Conservation (phyloP, 1,140 invertebrate genomes). For the Drosophila takahashii region DNA sequence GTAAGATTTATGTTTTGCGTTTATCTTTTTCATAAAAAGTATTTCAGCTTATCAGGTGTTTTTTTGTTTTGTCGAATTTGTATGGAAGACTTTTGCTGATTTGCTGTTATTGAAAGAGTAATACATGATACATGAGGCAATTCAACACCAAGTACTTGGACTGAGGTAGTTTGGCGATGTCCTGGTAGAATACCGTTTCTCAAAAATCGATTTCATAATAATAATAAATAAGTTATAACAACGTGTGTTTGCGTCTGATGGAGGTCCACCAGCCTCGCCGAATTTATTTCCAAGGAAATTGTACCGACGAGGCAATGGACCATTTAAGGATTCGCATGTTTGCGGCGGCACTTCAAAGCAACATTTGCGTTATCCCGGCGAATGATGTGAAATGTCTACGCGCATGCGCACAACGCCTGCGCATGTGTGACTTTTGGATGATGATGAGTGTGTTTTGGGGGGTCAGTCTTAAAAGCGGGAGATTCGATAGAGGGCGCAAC, state of each 20-base stretch:
- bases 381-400: slow-evolving; percentile 71
- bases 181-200: slow-evolving; percentile 66
- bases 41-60: slow-evolving; percentile 33
- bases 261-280: slow-evolving; percentile 29
- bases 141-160: slow-evolving; percentile 82
- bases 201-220: slow-evolving; percentile 68
- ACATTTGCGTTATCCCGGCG: slow-evolving; percentile 72
- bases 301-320: slow-evolving; percentile 17
- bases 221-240: slow-evolving; percentile 82
- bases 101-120: slow-evolving; percentile 49
- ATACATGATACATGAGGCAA: slow-evolving; percentile 74
- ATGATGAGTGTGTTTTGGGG: slow-evolving; percentile 28
- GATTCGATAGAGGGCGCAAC: slow-evolving; percentile 31
- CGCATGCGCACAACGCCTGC: slow-evolving; percentile 67
- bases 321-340: slow-evolving; percentile 57
- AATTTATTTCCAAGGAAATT: neutral
- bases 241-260: slow-evolving; percentile 44
- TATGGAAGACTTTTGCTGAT: slow-evolving; percentile 59
- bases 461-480: slow-evolving; percentile 75
- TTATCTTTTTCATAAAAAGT: slow-evolving; percentile 60
- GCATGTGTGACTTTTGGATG: slow-evolving; percentile 37
- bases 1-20: slow-evolving; percentile 38
- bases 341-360: slow-evolving; percentile 63
- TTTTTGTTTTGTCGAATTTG: slow-evolving; percentile 3
- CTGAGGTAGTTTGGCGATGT: slow-evolving; percentile 76